Percentiles rank a stretch among this genome's conserved stretches.
Evolutionary conservation across 2,888 invertebrate species (phyloP).

Genomic region (Drosophila anomelani): DNA sequence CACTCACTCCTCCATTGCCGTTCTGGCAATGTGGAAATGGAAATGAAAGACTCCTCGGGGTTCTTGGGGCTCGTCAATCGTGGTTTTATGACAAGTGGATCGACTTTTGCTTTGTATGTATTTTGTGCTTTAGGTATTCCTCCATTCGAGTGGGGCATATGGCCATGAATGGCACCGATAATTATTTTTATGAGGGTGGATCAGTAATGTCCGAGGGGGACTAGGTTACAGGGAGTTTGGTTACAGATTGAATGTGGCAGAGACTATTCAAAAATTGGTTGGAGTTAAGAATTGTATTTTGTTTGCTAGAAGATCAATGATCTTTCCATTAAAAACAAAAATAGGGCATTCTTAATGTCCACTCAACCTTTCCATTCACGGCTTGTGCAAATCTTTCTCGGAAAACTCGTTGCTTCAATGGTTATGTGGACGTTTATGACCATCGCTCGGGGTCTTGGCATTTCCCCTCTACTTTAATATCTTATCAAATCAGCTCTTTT

Average conservation of each 20-base stretch:
- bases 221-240: background rate
- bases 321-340: background rate
- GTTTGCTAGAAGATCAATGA: background rate
- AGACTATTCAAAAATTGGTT: too few relatives aligned
- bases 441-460: slow-evolving; percentile 15
- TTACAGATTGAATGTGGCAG: background rate
- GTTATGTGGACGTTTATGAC: slow-evolving; percentile 25
- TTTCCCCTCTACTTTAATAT: slow-evolving; percentile 31
- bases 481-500: slow-evolving; percentile 34
- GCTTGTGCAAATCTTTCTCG: slow-evolving; percentile 14
- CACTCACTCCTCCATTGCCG: slow-evolving; percentile 27
- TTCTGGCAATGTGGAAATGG: slow-evolving; percentile 22
- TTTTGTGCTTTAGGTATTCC: slow-evolving; percentile 12
- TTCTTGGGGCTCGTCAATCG: slow-evolving; percentile 26
- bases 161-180: slow-evolving; percentile 11
- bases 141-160: slow-evolving; percentile 19
- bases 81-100: slow-evolving; percentile 40
- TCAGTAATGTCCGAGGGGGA: background rate
- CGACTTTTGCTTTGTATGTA: slow-evolving; percentile 15
- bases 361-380: slow-evolving; percentile 1
- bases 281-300: background rate
- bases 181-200: slow-evolving; percentile 14
- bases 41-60: slow-evolving; percentile 9
- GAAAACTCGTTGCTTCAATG: slow-evolving; percentile 24
- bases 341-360: slow-evolving; percentile 26